phyloP scores from a whole-genome alignment of 2,888 invertebrate genomes.

The Odontomyia ornata region DNA sequence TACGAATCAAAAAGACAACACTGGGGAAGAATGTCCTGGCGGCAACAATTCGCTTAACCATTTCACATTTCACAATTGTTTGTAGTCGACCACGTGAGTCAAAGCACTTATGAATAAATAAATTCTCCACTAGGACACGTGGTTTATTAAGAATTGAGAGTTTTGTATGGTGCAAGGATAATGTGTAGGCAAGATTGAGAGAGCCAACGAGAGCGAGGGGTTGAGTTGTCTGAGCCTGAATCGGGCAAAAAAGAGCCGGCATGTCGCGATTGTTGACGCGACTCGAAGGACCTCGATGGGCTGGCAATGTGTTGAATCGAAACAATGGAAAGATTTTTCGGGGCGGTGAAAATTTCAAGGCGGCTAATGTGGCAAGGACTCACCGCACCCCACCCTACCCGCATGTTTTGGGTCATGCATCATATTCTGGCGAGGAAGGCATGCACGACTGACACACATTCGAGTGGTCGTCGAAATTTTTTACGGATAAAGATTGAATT shows the following conservation, averaged over 20 bases:
- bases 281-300: slow-evolving; percentile 1
- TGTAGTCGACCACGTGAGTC: slow-evolving; percentile 28
- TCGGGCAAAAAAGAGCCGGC: slow-evolving; percentile 1
- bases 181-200: background rate
- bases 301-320: slow-evolving; percentile 21
- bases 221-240: background rate
- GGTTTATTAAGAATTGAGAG: slow-evolving; percentile 29
- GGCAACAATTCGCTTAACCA: background rate
- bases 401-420: too few species aligned
- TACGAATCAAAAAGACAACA: background rate
- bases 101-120: slow-evolving; percentile 22
- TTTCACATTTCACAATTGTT: slow-evolving; percentile 29
- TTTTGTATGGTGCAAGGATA: background rate
- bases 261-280: background rate
- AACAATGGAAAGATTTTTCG: slow-evolving; percentile 18
- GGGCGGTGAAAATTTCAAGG: slow-evolving; percentile 16
- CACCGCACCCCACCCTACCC: background rate
- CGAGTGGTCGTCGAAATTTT: background rate
- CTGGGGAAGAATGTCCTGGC: background rate
- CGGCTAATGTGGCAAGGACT: background rate
- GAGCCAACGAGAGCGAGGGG: background rate
- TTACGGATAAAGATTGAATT: background rate
- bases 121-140: slow-evolving; percentile 33
- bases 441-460: slow-evolving; percentile 39
- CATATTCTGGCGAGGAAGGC: background rate